These are phyloP conservation scores for Osmerus eperlanus DNA, from an alignment of 2,113 vertebrate species.

Conservation along the genomic window DNA sequence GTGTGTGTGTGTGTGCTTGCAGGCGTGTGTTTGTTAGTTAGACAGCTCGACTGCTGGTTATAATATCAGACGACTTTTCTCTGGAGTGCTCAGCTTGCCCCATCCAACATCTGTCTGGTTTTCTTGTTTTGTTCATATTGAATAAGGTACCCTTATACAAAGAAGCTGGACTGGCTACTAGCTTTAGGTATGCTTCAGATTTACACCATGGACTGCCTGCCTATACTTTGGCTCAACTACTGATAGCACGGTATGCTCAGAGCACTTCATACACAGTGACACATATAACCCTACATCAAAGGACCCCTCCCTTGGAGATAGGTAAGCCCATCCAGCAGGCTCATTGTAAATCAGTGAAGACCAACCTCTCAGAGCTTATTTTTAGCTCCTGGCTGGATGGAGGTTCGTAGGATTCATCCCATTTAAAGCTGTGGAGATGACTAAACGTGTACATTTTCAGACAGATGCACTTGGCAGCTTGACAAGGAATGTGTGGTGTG, in stretches of 20 bases:
- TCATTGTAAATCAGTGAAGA: constrained; percentile 18
- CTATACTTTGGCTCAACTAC: constrained; percentile 21
- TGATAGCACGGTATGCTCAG: constrained; percentile 36
- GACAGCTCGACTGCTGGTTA: constrained; percentile 40
- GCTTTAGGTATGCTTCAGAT: too few relatives aligned
- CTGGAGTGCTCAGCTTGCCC: constrained; percentile 24
- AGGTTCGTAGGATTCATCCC: not conserved
- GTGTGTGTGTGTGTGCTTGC: constrained; percentile 29
- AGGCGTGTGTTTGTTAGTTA: constrained; percentile 13
- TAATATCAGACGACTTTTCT: constrained; percentile 41
- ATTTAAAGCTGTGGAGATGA: constrained; percentile 1
- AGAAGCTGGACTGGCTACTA: too few relatives aligned
- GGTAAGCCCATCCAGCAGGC: constrained; percentile 8
- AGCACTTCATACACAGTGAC: constrained; percentile 9
- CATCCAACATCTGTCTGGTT: constrained; percentile 26
- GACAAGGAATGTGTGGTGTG: not conserved
- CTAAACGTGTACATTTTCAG: not conserved
- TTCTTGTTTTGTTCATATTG: constrained; percentile 43
- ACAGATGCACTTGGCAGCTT: constrained; percentile 2
- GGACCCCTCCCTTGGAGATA: constrained; percentile 14
- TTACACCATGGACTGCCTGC: too few relatives aligned
- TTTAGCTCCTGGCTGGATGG: constrained; percentile 6
- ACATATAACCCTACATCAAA: constrained; percentile 18
- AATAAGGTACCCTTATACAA: constrained; percentile 9
- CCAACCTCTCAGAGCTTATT: constrained; percentile 19